phyloP scores from a whole-genome alignment of 2,888 invertebrate genomes.

The Lysandra coridon region DNA sequence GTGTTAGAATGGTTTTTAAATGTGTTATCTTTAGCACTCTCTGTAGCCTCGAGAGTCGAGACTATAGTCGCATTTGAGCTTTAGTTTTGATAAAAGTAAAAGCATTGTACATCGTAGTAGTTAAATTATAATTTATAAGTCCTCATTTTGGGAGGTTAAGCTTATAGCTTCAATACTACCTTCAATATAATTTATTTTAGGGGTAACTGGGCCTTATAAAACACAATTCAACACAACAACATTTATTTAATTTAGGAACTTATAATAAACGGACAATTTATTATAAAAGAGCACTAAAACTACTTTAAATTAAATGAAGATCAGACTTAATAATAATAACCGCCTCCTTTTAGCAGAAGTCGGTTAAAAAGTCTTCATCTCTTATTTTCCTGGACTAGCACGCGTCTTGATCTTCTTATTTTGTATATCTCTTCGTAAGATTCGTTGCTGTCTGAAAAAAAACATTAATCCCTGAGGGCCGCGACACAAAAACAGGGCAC shows the following conservation, averaged over 20 bases:
- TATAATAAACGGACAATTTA: background rate
- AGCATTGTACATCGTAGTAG: too few species aligned
- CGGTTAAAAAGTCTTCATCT: conserved; percentile 45
- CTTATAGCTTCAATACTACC: background rate
- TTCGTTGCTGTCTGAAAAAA: conserved; percentile 51
- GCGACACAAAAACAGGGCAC: too few species aligned
- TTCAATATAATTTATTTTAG: background rate
- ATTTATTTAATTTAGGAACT: background rate
- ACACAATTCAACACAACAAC: background rate
- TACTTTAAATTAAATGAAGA: conserved; percentile 36
- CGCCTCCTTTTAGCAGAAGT: background rate
- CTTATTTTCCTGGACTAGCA: conserved; percentile 47
- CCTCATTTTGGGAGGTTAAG: background rate
- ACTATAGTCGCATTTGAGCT: too few species aligned
- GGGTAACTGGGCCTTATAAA: background rate
- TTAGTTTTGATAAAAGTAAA: too few species aligned
- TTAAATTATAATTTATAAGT: too few species aligned
- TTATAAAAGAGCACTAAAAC: conserved; percentile 27
- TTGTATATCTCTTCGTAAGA: conserved; percentile 47
- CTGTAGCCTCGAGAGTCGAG: too few species aligned
- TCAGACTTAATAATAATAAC: conserved; percentile 3
- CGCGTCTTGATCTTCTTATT: conserved; percentile 48
- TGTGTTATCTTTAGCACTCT: too few species aligned
- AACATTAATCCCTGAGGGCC: conserved; percentile 47
- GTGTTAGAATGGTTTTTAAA: too few species aligned